Evolutionary conservation across 1,140 invertebrate species (phyloP), one percentile per base, ranked within the genome.

Genomic region (Platorchestia sp.): DNA sequence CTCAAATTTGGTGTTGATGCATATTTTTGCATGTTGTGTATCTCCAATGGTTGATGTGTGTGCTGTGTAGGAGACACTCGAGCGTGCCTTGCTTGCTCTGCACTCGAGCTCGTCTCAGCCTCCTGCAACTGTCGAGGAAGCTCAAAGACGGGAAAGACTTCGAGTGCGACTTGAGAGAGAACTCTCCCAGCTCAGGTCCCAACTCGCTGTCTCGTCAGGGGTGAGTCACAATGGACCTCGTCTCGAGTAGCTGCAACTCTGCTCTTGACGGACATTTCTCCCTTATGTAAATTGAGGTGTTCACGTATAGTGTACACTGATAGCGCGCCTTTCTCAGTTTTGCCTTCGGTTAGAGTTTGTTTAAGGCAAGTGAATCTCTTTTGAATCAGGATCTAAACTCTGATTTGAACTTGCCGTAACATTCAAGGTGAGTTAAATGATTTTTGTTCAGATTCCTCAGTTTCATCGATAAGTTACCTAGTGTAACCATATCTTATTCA

Each of bases 201-300:
- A 99, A 97, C 97, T 99, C 96, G 98, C 98, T 96, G 98, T 98
- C 97, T 99, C 99, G 97, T 99, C 99, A 96, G 99, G 99, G 98
- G 98, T 99, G 98, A 97, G 95, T 96, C 41, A 16, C 59, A 3
- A 75, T 3, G 59, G 36, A 75, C 59, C 27, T 75, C 59, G 59
- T 75, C 59, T 75, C 36, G 59, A 3, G 27, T 14, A 36, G 59
- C 36, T 27, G 27, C 59, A 75, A 36, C 27, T 75, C 27, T 22
- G 36, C 1, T 75, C 27, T 75, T 36, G 27, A 75, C 59, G 14
- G 1, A 75, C 27, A 36, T 75, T 75, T 75, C 36, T 75, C 59
- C 36, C 59, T 14, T 75, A 75, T 27, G 10, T 1, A 75, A 75
- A 27, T 75, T 36, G 14, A 75, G 59, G 14, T 75, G 59, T 36